Percentiles rank a stretch among this genome's conserved stretches.
phyloP scores from a whole-genome alignment of 2,113 vertebrate genomes.

The Axis porcinus region DNA sequence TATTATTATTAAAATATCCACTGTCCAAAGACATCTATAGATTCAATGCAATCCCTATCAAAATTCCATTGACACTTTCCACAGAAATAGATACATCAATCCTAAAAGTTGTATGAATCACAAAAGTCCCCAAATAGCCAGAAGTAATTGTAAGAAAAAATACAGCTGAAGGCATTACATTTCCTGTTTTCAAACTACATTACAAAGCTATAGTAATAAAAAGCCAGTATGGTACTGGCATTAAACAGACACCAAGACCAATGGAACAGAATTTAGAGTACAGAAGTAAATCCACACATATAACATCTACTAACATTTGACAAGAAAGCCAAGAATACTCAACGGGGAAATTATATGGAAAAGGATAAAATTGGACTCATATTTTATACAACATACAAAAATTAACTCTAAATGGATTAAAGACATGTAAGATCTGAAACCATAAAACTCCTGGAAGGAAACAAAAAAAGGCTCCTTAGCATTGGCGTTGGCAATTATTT shows the following conservation, averaged over 20 bases:
- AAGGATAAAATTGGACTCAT: not conserved
- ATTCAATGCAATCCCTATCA: not conserved
- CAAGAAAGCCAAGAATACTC: not conserved
- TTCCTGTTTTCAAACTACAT: not conserved
- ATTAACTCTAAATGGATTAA: not conserved
- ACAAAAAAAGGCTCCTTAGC: not conserved
- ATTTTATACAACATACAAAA: not conserved
- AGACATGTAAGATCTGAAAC: not conserved
- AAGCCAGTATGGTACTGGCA: not conserved
- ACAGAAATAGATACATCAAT: not conserved
- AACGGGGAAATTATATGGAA: not conserved
- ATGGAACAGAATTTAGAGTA: not conserved
- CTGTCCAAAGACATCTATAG: not conserved
- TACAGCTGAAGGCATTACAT: not conserved
- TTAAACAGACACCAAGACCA: not conserved
- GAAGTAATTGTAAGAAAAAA: not conserved
- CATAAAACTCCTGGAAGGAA: not conserved
- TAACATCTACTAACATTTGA: not conserved
- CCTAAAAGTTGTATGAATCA: not conserved
- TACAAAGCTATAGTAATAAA: not conserved
- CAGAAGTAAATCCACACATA: not conserved
- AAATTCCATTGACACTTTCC: not conserved
- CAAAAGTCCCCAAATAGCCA: not conserved
- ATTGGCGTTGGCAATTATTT: not conserved
- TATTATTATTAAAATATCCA: not conserved